Percentiles rank a stretch among this genome's conserved stretches.
Conservation (phyloP, 2,888 invertebrate genomes). For the Glaucopsyche alexis region DNA sequence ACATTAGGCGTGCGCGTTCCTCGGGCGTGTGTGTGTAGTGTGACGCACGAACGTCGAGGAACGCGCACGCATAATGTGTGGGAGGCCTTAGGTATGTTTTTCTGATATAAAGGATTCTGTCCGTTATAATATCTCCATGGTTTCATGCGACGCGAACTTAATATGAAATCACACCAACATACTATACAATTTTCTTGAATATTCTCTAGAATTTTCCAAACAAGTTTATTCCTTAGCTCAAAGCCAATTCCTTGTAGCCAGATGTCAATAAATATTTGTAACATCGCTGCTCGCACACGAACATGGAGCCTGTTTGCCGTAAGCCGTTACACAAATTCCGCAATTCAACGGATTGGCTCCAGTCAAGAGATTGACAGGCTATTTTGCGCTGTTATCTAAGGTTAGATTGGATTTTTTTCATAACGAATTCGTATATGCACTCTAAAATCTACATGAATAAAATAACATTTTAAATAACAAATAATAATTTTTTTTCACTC, state of each 20-base stretch:
- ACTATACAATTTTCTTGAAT: no score
- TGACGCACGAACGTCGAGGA: no score
- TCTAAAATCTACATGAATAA: not conserved
- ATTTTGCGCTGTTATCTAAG: slow-evolving; percentile 17
- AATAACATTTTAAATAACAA: slow-evolving; percentile 8
- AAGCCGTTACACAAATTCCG: slow-evolving; percentile 20
- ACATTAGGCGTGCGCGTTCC: no score
- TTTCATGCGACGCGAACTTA: no score
- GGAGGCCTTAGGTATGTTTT: no score
- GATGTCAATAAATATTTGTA: slow-evolving; percentile 25
- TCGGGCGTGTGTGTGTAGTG: no score
- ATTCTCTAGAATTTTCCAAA: slow-evolving; percentile 4
- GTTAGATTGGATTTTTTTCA: not conserved
- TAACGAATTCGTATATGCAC: not conserved
- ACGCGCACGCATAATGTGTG: no score
- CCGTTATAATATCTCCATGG: no score
- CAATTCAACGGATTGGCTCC: slow-evolving; percentile 9
- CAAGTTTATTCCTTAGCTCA: slow-evolving; percentile 7
- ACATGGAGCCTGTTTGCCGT: slow-evolving; percentile 4
- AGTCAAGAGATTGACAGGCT: slow-evolving; percentile 19
- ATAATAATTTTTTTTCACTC: not conserved
- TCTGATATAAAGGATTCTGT: no score
- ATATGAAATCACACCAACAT: no score
- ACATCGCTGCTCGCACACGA: not conserved
- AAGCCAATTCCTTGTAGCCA: not conserved